Conservation (phyloP, 2,797 vertebrate species). For the Fundulus diaphanus region DNA sequence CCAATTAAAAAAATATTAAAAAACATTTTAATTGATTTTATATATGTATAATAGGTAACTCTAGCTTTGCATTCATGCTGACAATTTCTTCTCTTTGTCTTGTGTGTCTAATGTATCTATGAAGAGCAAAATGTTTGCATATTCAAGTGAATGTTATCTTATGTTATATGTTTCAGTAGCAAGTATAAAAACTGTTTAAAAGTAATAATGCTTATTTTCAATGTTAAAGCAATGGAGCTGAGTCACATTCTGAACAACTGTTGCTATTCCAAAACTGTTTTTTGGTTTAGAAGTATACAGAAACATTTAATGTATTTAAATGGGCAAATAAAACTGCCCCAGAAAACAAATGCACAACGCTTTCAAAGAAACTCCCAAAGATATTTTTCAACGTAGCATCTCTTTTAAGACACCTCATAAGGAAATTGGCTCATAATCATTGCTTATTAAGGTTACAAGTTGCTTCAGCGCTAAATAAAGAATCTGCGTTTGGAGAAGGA, state of each 20-base stretch:
- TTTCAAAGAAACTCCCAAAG: not conserved
- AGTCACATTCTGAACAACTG: conserved; percentile 41
- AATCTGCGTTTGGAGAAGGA: conserved; percentile 54
- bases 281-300: not conserved
- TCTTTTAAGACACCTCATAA: not conserved
- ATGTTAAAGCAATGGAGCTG: conserved; percentile 36
- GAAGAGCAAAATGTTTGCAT: conserved; percentile 28
- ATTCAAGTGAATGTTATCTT: conserved; percentile 50
- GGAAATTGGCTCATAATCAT: conserved; percentile 42
- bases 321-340: not conserved
- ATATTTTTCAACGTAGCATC: not conserved
- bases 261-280: not conserved
- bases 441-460: conserved; percentile 41
- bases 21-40: conserved; percentile 6
- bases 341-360: not conserved
- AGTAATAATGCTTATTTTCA: conserved; percentile 19
- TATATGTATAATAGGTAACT: conserved; percentile 3
- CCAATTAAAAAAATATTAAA: not conserved
- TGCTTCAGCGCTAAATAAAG: conserved; percentile 13
- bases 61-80: conserved; percentile 23
- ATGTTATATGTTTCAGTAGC: conserved; percentile 26
- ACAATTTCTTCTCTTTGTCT: conserved; percentile 35
- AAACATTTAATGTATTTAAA: not conserved
- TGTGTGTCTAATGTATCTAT: conserved; percentile 31
- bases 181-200: conserved; percentile 25